These are phyloP conservation scores for Acrocephalus kingi DNA, from an alignment of 2,113 vertebrate genomes.

Conservation along the genomic window DNA sequence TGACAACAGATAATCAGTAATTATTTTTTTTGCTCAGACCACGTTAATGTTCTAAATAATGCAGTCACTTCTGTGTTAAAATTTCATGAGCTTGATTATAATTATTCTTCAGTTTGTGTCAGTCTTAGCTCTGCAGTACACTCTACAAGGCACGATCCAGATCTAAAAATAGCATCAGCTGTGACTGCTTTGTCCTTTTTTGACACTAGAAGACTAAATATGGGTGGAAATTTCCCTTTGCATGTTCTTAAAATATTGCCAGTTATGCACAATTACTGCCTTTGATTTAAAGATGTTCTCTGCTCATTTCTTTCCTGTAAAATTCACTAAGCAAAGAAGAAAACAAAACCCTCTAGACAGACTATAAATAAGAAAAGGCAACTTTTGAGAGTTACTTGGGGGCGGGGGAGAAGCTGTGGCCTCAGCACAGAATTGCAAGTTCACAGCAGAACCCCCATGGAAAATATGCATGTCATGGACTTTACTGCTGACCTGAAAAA, in stretches of 20 bases:
- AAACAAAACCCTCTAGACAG: neutral
- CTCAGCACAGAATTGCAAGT: neutral
- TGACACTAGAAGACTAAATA: neutral
- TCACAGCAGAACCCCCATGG: neutral
- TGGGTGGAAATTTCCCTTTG: neutral
- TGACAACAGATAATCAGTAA: slow-evolving; percentile 47
- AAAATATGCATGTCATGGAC: neutral
- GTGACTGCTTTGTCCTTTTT: slow-evolving; percentile 6
- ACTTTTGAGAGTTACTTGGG: neutral
- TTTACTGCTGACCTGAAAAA: neutral
- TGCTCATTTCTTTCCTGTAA: neutral
- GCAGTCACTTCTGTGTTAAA: slow-evolving; percentile 51
- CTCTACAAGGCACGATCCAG: neutral
- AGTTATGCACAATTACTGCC: neutral
- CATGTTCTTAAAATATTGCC: neutral
- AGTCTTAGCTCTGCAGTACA: neutral
- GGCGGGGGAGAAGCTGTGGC: neutral
- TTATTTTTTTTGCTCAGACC: slow-evolving; percentile 46
- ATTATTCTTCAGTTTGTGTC: slow-evolving; percentile 50
- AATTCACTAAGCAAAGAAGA: neutral
- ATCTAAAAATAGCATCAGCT: slow-evolving; percentile 43
- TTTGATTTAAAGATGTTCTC: neutral
- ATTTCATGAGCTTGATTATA: slow-evolving; percentile 57
- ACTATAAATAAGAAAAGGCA: neutral
- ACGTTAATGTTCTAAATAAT: slow-evolving; percentile 56